Conservation (phyloP, 2,113 vertebrate genomes). For the Epinephelus cyanopodus region DNA sequence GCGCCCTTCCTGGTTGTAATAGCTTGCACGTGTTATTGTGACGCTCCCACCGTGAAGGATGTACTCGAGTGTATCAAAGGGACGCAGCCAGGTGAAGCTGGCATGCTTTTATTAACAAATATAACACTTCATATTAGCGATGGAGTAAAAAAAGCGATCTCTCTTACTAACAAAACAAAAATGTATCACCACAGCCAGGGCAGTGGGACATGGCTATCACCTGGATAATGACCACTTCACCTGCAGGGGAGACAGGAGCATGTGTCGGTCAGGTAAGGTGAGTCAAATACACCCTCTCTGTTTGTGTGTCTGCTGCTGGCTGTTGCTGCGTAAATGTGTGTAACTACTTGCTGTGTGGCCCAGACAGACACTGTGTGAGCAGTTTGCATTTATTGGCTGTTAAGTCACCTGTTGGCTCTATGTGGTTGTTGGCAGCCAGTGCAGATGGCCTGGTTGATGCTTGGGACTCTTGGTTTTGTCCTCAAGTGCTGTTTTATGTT, state of each 20-base stretch:
- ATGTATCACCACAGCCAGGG: too few species aligned
- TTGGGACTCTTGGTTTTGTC: background rate
- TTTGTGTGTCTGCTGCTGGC: background rate
- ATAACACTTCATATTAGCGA: background rate
- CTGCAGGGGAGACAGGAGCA: background rate
- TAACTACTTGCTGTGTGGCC: background rate
- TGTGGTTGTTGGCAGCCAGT: background rate
- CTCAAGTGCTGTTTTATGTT: background rate
- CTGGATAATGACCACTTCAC: conserved; percentile 4
- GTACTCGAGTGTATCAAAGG: background rate
- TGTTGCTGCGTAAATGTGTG: background rate
- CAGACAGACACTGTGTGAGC: background rate
- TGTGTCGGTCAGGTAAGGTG: background rate
- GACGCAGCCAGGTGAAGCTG: background rate
- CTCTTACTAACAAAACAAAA: too few species aligned
- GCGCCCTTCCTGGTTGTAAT: conserved; percentile 25
- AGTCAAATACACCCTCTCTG: background rate
- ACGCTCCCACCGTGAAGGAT: background rate
- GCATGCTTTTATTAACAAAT: background rate
- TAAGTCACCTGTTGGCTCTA: conserved; percentile 6
- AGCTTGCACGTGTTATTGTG: background rate
- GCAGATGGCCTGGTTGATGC: background rate
- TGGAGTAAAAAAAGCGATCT: too few species aligned
- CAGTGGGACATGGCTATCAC: conserved; percentile 24
- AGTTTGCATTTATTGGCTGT: background rate